Evolutionary conservation across 2,797 vertebrate genomes (phyloP).

Genomic region (Cyprinella venusta): DNA sequence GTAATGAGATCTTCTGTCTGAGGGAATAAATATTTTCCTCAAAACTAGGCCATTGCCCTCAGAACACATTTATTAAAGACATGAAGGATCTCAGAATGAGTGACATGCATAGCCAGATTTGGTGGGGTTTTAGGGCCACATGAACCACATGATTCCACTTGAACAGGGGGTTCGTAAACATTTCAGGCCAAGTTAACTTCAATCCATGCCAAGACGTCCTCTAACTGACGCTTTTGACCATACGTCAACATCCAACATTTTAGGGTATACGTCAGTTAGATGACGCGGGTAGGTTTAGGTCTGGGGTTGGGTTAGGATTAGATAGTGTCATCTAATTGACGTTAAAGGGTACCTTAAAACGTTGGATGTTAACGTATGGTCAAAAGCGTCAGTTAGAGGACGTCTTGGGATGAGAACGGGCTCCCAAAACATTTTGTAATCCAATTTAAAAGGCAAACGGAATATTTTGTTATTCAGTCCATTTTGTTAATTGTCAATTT

Average conservation of each 20-base stretch:
- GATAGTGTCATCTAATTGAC: too few relatives aligned
- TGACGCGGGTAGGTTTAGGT: too few relatives aligned
- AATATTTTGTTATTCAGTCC: not conserved
- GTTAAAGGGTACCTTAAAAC: too few relatives aligned
- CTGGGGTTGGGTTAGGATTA: too few relatives aligned
- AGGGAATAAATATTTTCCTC: conserved; percentile 37
- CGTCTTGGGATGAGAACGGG: too few relatives aligned
- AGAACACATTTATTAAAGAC: conserved; percentile 17
- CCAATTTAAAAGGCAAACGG: not conserved
- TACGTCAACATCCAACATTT: too few relatives aligned
- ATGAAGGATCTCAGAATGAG: conserved; percentile 2
- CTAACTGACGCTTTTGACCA: too few relatives aligned
- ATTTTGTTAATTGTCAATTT: not conserved
- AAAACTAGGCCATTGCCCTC: conserved; percentile 34
- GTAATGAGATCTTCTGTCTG: conserved; percentile 37
- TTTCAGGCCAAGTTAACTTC: not conserved
- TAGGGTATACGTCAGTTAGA: too few relatives aligned
- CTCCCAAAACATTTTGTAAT: too few relatives aligned
- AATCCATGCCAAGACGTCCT: not conserved
- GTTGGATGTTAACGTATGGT: too few relatives aligned
- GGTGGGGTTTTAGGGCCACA: not conserved
- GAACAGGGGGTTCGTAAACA: not conserved
- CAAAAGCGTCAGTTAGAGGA: too few relatives aligned
- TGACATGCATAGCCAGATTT: not conserved
- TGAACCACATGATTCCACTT: not conserved